Base-by-base conservation (phyloP, 2,888 invertebrate genomes). In the Drosophila neonasuta region DNA sequence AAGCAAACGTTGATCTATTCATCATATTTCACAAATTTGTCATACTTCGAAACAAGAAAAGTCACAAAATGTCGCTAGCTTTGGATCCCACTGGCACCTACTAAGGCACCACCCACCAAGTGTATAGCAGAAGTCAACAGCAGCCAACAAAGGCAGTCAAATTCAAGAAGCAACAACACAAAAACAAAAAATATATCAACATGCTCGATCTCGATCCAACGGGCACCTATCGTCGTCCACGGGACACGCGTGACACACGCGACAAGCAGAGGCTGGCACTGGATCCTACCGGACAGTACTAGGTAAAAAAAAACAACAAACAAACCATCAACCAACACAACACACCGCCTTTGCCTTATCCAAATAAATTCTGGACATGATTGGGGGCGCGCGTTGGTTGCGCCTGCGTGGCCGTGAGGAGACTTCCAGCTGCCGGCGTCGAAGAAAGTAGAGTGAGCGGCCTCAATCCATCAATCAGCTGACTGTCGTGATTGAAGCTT, bases 221-320 rank as follows among this genome's bases (percentile, higher is more conserved):
- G 61, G 91, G 90, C 80, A 91, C 90, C 34, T 91, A 91, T 70
- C 85, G 89, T 62, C 88, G 90, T 58, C 89, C 89, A 17, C 75
- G 79, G 41, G 78, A 79, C 61, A 79, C 83, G 67, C 88, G 86
- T 72, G 79, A 77, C 63, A 76, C 82, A 59, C 82, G 80, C 77
- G 76, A 73, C 68, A 79, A 83, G 65, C 77, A 78, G 80, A 62
- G 74, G 42, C 74, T 44, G 39, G 57, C 17, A 57, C 82, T 91
- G 56, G 91, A 91, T 79, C 91, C 91, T 20, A 91, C 91, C 55
- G 91, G 91, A 55, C 90, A 90, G 85, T 91, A 91, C 77, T 91
- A 80, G 62, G 85, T 91, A 91, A 75, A 90, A 79, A 56, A 45
- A 32, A 9, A 17, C n/a, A 20, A 15, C 20, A 15, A 15, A 15